Base-by-base conservation (phyloP, 2,113 vertebrate species). In the Myotis davidii region DNA sequence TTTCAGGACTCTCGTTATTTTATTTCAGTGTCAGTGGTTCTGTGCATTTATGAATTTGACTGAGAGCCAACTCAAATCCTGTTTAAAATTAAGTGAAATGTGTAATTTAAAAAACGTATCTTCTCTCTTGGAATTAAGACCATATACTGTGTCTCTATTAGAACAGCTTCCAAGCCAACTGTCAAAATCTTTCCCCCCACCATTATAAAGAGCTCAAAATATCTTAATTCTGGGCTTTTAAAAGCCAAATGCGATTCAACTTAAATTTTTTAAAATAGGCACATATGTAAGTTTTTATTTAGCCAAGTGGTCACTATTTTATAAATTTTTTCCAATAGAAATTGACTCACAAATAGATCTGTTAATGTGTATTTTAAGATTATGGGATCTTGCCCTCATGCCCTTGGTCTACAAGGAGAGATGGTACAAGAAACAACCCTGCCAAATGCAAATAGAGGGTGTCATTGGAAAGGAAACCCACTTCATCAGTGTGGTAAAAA, bases 21-120 rank as follows among this genome's bases (percentile, higher is more conserved):
- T 76, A 79, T 52, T 37, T 94, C 42, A 83, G 25, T 54, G 39
- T 61, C 67, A 83, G 3, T 79, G 74, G 13, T 29, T 88, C 20
- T 34, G 9, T 27, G 5, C 9, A 59, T 13, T 95, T 92, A 90
- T 77, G 27, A 25, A 85, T 72, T 93, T 73, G 37, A 90, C 20
- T n/a, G 8, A 64, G 90, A 82, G 45, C 54, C 70, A 93, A 88
- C 8, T 64, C 29, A 90, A 65, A 45, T 85, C 84, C 39, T 67
- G 2, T 93, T 92, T 88, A 32, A 48, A 94, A 82, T 97, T 85
- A 85, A 61, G 21, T 39, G 84, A 94, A 70, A 65, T 84, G 77
- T 34, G 21, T 37, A 91, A 88, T 48, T 85, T 54, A 65, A 88
- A 91, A 81, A 86, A 12, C 27, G 84, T 82, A 82, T 77, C 92